These are phyloP conservation scores for Catajapyx aquilonaris DNA, from an alignment of 1,140 invertebrate species.

Conservation along the genomic window DNA sequence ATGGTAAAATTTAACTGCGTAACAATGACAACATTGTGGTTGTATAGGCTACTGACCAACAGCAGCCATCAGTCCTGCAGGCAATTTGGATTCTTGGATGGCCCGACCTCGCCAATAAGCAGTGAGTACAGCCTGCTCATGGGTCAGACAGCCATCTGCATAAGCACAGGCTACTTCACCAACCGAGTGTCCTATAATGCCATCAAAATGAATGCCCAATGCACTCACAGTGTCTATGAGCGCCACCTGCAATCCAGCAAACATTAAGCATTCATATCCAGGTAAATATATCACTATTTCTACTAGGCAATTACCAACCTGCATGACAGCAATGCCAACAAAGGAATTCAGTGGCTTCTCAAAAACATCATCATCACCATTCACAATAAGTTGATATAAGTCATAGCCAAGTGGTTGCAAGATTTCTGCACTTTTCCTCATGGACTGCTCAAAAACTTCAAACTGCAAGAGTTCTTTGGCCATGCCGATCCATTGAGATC, in stretches of 20 bases:
- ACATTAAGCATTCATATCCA: constrained; percentile 15
- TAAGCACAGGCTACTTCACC: constrained; percentile 91
- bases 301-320: constrained; percentile 26
- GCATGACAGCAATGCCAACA: constrained; percentile 81
- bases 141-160: constrained; percentile 81
- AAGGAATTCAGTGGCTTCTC: constrained; percentile 74
- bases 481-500: constrained; percentile 91
- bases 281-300: constrained; percentile 11
- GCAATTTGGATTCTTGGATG: constrained; percentile 54
- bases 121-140: constrained; percentile 75
- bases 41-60: constrained; percentile 24
- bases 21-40: constrained; percentile 9
- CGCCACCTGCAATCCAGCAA: constrained; percentile 36
- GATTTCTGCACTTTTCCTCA: constrained; percentile 48
- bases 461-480: constrained; percentile 59
- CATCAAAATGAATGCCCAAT: constrained; percentile 65
- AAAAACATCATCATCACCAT: constrained; percentile 48
- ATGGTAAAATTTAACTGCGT: background rate
- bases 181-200: constrained; percentile 88
- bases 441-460: constrained; percentile 51
- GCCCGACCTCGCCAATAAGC: constrained; percentile 80
- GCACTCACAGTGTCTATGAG: constrained; percentile 59
- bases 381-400: constrained; percentile 56
- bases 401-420: constrained; percentile 57
- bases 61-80: constrained; percentile 62